Percentiles rank a stretch among this genome's conserved stretches.
phyloP scores from a whole-genome alignment of 2,797 vertebrate species.

The Aphelocoma californica region DNA sequence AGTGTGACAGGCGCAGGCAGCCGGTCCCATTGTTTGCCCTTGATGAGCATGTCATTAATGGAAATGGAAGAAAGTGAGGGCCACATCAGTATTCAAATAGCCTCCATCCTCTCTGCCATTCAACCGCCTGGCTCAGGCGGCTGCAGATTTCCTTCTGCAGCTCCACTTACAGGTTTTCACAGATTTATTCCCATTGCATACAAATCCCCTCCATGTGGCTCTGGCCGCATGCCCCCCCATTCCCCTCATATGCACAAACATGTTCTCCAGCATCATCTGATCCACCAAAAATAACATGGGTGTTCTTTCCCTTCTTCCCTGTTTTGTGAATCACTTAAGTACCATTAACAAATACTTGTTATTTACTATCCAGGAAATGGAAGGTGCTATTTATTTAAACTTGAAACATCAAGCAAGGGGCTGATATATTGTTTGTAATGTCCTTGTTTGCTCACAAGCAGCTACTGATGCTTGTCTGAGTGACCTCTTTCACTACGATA shows the following conservation, averaged over 20 bases:
- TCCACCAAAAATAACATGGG: not conserved
- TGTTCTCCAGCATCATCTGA: not conserved
- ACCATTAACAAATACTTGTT: conserved; percentile 41
- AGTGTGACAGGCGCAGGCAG: conserved; percentile 88
- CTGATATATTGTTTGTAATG: not conserved
- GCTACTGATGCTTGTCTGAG: not conserved
- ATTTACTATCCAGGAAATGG: conserved; percentile 17
- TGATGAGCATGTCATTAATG: conserved; percentile 96
- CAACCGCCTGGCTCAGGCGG: conserved; percentile 76
- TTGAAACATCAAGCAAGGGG: not conserved
- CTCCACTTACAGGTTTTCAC: conserved; percentile 67
- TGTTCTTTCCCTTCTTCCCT: not conserved
- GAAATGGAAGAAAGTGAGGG: conserved; percentile 88
- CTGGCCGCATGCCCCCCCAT: not conserved
- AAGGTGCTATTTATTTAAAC: conserved; percentile 14
- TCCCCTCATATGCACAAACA: not conserved
- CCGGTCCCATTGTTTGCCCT: conserved; percentile 87
- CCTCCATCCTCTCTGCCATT: conserved; percentile 86
- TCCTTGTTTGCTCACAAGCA: not conserved
- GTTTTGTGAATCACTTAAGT: conserved; percentile 4
- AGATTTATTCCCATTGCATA: conserved; percentile 72
- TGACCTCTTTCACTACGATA: not conserved
- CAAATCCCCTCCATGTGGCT: conserved; percentile 59
- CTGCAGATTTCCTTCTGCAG: conserved; percentile 70
- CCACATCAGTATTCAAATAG: conserved; percentile 96